Evolutionary conservation across 2,888 invertebrate genomes (phyloP).

Genomic region (Temnothorax unifasciatus): DNA sequence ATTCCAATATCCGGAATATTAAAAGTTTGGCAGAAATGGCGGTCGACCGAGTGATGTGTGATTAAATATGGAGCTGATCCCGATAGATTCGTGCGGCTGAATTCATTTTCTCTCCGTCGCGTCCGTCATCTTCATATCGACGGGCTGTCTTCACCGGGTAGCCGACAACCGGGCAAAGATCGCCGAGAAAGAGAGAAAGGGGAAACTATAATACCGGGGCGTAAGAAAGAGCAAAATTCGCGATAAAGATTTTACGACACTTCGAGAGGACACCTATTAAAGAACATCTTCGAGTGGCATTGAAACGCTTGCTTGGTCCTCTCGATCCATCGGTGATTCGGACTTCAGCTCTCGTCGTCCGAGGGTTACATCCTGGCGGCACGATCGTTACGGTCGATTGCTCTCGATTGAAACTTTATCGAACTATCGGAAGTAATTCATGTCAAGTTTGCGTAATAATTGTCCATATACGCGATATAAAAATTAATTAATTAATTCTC

Average conservation of each 20-base stretch:
- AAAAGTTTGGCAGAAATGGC: constrained; percentile 51
- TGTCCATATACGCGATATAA: constrained; percentile 22
- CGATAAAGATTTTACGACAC: constrained; percentile 78
- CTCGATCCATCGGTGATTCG: constrained; percentile 44
- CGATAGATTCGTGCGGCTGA: constrained; percentile 40
- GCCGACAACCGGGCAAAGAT: constrained; percentile 47
- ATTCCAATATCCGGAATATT: constrained; percentile 55
- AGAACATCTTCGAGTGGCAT: constrained; percentile 68
- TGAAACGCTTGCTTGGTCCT: constrained; percentile 51
- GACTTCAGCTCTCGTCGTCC: constrained; percentile 29
- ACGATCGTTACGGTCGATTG: constrained; percentile 64
- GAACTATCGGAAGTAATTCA: constrained; percentile 52
- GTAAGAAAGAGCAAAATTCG: constrained; percentile 38
- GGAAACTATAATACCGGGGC: constrained; percentile 18
- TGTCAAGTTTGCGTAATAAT: constrained; percentile 29
- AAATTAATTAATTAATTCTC: constrained; percentile 31
- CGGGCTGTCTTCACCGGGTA: constrained; percentile 29
- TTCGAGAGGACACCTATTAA: constrained; percentile 76
- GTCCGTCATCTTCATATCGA: constrained; percentile 32
- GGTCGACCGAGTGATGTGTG: constrained; percentile 48
- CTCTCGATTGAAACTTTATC: constrained; percentile 61
- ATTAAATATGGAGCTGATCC: constrained; percentile 44
- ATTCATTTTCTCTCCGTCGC: constrained; percentile 52
- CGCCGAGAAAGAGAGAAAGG: constrained; percentile 47
- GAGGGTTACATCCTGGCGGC: constrained; percentile 19